Base-by-base conservation (phyloP, 2,888 invertebrate species). In the Nymphalis c-album region DNA sequence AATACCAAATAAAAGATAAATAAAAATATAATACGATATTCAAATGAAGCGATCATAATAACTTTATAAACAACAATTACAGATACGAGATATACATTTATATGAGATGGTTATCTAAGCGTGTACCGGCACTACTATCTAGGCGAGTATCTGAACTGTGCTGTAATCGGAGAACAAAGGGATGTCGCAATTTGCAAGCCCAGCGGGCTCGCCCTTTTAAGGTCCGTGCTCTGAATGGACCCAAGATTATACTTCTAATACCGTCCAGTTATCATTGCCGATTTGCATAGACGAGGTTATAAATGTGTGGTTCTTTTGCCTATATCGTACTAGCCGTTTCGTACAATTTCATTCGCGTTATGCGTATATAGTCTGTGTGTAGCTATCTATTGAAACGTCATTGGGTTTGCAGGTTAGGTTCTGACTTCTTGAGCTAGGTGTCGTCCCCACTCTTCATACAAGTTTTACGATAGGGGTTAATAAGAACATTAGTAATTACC, bases 101-200 rank as follows among this genome's bases (percentile, higher is more conserved):
- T 13, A 57, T 8, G n/a, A 59, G 45, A 60, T 64, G 13, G 13
- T 46, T 60, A 60, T 63, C 53, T 51, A 13, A 22, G 20, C 73
- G 74, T 74, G 74, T 73, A 47, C 51, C 50, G 60, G 73, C 72
- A 35, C 51, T 46, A 58, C 50, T 68, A 69, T 71, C 71, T 67
- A 58, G 57, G 63, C 66, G 31, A 66, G 63, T 64, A 53, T 59
- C 50, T 53, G 57, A 45, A 60, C 46, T 57, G 46, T 64, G 61
- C 73, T 80, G 79, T 81, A 79, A 80, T 78, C 77, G 78, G 80
- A 74, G 82, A 85, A 91, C 91, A 91, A 91, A 90, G 86, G 81
- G 80, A 81, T 91, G 91, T 91, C 72, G 85, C 90, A 91, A 91
- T 91, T 91, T 91, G 91, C 91, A 90, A 88, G 78, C 84, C 75